Evolutionary conservation across 2,797 vertebrate genomes (phyloP).

Genomic region (Phoxinus dragarum): DNA sequence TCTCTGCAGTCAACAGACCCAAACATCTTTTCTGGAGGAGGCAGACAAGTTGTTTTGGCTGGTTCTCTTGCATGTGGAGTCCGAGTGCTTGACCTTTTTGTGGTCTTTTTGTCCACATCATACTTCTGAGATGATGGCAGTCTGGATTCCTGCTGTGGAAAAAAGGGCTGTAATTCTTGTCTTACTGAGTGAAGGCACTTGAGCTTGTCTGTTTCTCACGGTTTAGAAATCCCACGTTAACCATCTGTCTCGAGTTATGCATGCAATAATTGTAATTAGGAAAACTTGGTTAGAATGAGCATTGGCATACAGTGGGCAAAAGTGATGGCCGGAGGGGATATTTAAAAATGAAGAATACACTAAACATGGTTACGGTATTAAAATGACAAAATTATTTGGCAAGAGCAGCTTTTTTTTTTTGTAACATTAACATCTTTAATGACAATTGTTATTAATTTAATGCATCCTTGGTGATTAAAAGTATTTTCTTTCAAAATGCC

Average conservation of each 20-base stretch:
- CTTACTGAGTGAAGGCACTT: neutral
- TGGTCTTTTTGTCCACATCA: constrained; percentile 22
- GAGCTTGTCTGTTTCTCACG: neutral
- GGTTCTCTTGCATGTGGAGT: constrained; percentile 10
- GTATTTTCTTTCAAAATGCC: too few species aligned
- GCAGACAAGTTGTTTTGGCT: constrained; percentile 3
- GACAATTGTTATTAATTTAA: too few species aligned
- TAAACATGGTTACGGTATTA: too few species aligned
- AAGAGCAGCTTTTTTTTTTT: too few species aligned
- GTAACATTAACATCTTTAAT: too few species aligned
- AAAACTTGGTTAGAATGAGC: neutral
- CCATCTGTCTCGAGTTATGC: neutral
- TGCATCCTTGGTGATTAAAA: too few species aligned
- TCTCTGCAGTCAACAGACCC: neutral
- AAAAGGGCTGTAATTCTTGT: neutral
- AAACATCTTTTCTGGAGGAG: constrained; percentile 2
- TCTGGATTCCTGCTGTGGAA: constrained; percentile 9
- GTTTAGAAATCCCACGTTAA: neutral
- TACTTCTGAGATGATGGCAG: neutral
- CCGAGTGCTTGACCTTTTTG: constrained; percentile 32
- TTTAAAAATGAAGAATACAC: neutral
- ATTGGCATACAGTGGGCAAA: neutral
- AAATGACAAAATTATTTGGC: too few species aligned
- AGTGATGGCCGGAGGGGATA: neutral
- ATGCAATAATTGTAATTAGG: neutral